Conservation (phyloP, 2,888 invertebrate genomes). For the Ennomos fuscantarius region DNA sequence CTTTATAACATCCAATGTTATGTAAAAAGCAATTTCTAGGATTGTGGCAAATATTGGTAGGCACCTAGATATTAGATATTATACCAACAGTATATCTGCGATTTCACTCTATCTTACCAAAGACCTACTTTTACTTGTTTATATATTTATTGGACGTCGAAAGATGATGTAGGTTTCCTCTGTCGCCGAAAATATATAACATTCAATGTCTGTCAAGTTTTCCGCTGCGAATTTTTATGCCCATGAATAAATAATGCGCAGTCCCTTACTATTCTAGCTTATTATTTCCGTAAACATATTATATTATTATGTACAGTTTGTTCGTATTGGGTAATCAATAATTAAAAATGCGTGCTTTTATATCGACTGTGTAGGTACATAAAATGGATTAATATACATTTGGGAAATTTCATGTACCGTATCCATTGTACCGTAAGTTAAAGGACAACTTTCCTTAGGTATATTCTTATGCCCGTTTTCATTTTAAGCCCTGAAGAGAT, state of each 20-base stretch:
- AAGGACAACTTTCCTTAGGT: too few relatives aligned
- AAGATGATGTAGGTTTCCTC: slow-evolving; percentile 24
- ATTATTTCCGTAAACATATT: background rate
- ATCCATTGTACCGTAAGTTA: too few relatives aligned
- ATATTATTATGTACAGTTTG: too few relatives aligned
- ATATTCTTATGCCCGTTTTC: too few relatives aligned
- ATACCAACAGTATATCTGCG: slow-evolving; percentile 19
- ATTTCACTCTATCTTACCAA: background rate
- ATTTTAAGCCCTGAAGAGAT: too few relatives aligned
- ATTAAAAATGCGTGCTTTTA: too few relatives aligned
- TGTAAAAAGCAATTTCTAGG: too few relatives aligned
- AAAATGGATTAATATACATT: too few relatives aligned
- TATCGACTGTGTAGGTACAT: too few relatives aligned
- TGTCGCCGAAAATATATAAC: slow-evolving; percentile 3
- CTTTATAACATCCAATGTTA: too few relatives aligned
- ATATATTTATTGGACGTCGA: slow-evolving; percentile 28
- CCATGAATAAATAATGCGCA: slow-evolving; percentile 1
- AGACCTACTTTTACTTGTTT: slow-evolving; percentile 37
- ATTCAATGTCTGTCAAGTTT: background rate
- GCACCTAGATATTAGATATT: background rate
- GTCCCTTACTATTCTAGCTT: background rate
- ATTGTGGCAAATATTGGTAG: background rate
- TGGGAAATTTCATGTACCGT: too few relatives aligned
- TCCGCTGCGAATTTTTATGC: background rate
- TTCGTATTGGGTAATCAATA: too few relatives aligned